Conservation (phyloP, 35 echinoderm and acorn worm genomes). For the Anneissia japonica region DNA sequence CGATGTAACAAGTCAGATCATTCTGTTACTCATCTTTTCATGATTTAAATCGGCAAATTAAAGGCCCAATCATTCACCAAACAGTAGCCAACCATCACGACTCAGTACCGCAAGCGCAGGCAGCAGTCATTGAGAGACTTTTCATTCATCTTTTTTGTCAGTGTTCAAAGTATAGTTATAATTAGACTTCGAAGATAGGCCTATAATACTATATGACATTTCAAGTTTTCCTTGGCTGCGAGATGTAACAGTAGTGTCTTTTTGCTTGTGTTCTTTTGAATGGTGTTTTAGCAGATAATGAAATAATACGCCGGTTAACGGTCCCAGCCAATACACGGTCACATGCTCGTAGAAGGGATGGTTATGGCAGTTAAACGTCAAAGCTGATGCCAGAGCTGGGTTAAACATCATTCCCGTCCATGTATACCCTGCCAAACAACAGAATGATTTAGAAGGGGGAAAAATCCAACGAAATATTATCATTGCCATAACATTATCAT, state of each 20-base stretch:
- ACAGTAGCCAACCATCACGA: too few species aligned
- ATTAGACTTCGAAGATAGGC: not conserved
- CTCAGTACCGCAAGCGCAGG: too few species aligned
- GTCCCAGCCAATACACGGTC: conserved; percentile 83
- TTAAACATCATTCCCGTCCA: conserved; percentile 99
- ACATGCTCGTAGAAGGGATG: conserved; percentile 79
- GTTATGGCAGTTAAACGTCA: conserved; percentile 88
- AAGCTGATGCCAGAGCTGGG: conserved; percentile 70
- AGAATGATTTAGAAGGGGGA: too few species aligned
- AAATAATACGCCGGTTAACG: conserved; percentile 18
- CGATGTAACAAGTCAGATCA: too few species aligned
- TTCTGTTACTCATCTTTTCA: too few species aligned
- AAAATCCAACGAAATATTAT: too few species aligned
- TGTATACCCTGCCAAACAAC: conserved; percentile 71
- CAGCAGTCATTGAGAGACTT: not conserved
- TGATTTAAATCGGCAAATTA: too few species aligned
- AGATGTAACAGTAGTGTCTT: not conserved
- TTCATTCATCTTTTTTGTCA: not conserved
- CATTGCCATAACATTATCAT: too few species aligned
- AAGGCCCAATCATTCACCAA: too few species aligned
- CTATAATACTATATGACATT: not conserved
- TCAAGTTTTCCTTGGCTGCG: not conserved
- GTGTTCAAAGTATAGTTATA: not conserved
- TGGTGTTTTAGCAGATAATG: not conserved
- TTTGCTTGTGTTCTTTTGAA: not conserved